phyloP scores from a whole-genome alignment of 1,140 invertebrate species.

The Drosophila bocki region DNA sequence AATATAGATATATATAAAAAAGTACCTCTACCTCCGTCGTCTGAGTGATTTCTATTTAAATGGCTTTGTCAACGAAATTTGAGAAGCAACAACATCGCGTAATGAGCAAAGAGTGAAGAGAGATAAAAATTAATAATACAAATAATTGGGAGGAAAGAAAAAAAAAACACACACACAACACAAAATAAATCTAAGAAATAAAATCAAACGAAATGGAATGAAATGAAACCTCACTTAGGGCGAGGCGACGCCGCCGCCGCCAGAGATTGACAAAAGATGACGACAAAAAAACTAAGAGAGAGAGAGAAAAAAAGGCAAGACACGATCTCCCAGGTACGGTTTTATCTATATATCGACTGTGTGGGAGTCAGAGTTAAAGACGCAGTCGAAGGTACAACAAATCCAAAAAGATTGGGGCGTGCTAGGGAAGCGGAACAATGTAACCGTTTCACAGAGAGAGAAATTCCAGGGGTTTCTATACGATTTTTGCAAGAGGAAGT shows the following conservation, averaged over 20 bases:
- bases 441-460: slow-evolving; percentile 34
- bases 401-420: slow-evolving; percentile 42
- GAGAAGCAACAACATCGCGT: slow-evolving; percentile 69
- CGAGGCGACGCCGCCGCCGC: slow-evolving; percentile 62
- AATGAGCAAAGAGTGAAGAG: slow-evolving; percentile 83
- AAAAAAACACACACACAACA: slow-evolving; percentile 4
- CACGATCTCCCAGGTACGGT: slow-evolving; percentile 41
- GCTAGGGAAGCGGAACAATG: slow-evolving; percentile 51
- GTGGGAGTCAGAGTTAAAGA: slow-evolving; percentile 34
- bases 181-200: slow-evolving; percentile 27
- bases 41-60: slow-evolving; percentile 82
- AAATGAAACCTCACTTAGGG: slow-evolving; percentile 74
- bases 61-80: slow-evolving; percentile 82
- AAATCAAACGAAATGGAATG: slow-evolving; percentile 60
- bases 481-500: neutral
- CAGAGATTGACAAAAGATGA: slow-evolving; percentile 71
- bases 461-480: neutral
- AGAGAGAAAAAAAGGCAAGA: slow-evolving; percentile 33
- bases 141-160: slow-evolving; percentile 64
- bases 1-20: neutral
- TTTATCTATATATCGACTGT: slow-evolving; percentile 22
- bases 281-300: slow-evolving; percentile 18
- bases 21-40: slow-evolving; percentile 27
- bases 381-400: slow-evolving; percentile 25
- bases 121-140: slow-evolving; percentile 83